A percentile compares a stretch with the other conserved stretches of the same genome.
These are phyloP conservation scores for Scolopax bukidnonensis DNA, from an alignment of 2,797 vertebrate species.

Conservation along the genomic window DNA sequence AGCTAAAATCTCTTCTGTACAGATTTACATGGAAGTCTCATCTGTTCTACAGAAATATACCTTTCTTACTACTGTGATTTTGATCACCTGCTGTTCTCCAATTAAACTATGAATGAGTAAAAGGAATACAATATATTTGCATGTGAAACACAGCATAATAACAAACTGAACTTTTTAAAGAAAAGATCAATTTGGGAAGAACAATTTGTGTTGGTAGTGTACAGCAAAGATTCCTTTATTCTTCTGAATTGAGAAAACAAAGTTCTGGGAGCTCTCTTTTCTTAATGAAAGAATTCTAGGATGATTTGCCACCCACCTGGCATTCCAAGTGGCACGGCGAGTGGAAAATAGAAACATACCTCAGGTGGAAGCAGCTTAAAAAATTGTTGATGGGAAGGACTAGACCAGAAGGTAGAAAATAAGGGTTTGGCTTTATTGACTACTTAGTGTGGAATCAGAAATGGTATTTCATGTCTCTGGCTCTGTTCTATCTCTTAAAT, in stretches of 20 bases:
- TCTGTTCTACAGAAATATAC: slow-evolving; percentile 35
- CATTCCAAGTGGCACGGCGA: background rate
- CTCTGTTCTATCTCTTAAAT: background rate
- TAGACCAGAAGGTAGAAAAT: background rate
- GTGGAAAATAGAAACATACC: background rate
- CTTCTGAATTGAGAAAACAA: slow-evolving; percentile 6
- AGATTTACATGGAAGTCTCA: slow-evolving; percentile 34
- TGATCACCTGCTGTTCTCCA: slow-evolving; percentile 65
- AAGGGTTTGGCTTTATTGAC: background rate
- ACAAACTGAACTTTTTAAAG: background rate
- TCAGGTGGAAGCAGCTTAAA: background rate
- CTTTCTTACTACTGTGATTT: slow-evolving; percentile 44
- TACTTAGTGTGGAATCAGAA: background rate
- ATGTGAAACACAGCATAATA: background rate
- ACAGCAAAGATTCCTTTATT: background rate
- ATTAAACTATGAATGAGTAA: slow-evolving; percentile 41
- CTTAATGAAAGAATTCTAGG: slow-evolving; percentile 21
- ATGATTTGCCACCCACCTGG: slow-evolving; percentile 7
- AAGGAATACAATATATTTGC: slow-evolving; percentile 25
- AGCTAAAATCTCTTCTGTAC: slow-evolving; percentile 23
- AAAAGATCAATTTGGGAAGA: slow-evolving; percentile 31
- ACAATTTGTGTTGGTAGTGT: background rate
- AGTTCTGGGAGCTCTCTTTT: background rate
- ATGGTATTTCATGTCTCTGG: background rate
- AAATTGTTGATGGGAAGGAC: background rate